These are phyloP conservation scores for Metaphire vulgaris DNA, from an alignment of 1,140 invertebrate species.

Conservation along the genomic window DNA sequence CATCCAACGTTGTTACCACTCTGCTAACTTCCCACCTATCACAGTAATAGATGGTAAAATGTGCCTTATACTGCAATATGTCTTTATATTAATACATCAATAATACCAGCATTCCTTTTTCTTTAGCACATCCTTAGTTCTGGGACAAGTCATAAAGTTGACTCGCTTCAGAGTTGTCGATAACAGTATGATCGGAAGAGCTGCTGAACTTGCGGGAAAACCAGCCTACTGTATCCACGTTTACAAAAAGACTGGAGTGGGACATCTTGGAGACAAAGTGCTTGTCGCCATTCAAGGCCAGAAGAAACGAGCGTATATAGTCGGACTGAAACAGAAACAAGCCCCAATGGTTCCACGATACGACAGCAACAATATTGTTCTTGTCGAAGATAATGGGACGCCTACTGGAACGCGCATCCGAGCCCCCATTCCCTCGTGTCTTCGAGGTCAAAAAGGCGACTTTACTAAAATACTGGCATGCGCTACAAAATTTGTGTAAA, in stretches of 20 bases:
- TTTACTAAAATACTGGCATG: conserved; percentile 91
- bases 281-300: conserved; percentile 93
- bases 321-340: conserved; percentile 78
- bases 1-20: not conserved
- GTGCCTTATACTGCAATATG: too few species aligned
- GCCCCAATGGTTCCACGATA: conserved; percentile 77
- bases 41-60: not conserved
- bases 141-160: conserved; percentile 53
- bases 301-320: conserved; percentile 90
- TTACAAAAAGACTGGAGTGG: conserved; percentile 69
- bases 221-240: conserved; percentile 69
- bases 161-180: conserved; percentile 83
- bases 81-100: too few species aligned
- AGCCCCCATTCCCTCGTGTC: conserved; percentile 84
- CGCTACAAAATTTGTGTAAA: conserved; percentile 82
- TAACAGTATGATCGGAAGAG: conserved; percentile 87
- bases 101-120: too few species aligned
- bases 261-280: conserved; percentile 64
- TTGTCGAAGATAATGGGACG: conserved; percentile 88
- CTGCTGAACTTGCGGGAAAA: conserved; percentile 85
- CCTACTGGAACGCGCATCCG: conserved; percentile 88
- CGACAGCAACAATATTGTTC: conserved; percentile 92
- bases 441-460: conserved; percentile 75
- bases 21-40: not conserved
- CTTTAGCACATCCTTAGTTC: conserved; percentile 36